phyloP scores from a whole-genome alignment of 1,140 invertebrate species.

The Ceratosolen solmsi region DNA sequence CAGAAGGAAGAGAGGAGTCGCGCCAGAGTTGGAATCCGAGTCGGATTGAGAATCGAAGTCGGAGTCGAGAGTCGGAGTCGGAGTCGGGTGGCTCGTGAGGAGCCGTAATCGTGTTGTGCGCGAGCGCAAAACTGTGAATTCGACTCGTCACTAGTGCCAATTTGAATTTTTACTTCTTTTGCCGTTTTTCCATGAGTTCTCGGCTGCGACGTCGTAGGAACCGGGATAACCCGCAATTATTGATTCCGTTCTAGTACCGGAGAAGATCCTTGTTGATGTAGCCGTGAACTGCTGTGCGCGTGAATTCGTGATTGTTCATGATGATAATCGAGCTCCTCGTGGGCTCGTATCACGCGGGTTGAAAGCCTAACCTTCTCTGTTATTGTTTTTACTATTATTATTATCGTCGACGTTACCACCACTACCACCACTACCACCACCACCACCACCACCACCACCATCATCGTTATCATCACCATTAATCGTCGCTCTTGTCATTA shows the following conservation, averaged over 20 bases:
- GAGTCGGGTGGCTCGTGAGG: not conserved
- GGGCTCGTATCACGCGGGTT: too few species aligned
- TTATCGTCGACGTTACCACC: not conserved
- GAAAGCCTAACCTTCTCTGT: too few species aligned
- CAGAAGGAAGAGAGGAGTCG: slow-evolving; percentile 6
- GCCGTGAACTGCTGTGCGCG: too few species aligned
- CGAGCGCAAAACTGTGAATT: not conserved
- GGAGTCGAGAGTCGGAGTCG: not conserved
- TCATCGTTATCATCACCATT: too few species aligned
- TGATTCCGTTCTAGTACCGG: not conserved
- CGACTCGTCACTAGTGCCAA: not conserved
- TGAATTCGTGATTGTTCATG: too few species aligned
- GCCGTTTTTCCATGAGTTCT: not conserved
- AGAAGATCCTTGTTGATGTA: not conserved
- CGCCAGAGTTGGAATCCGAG: too few species aligned
- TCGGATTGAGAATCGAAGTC: too few species aligned
- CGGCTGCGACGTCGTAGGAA: not conserved
- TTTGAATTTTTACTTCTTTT: not conserved
- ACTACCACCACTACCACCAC: too few species aligned
- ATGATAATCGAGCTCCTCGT: too few species aligned
- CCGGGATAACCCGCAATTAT: not conserved
- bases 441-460: too few species aligned
- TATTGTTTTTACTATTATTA: not conserved
- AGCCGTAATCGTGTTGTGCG: not conserved
- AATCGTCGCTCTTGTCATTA: too few species aligned